Evolutionary conservation across 2,888 invertebrate genomes (phyloP), one percentile per base, ranked within the genome.

Genomic region (Sabellastarte sp.): DNA sequence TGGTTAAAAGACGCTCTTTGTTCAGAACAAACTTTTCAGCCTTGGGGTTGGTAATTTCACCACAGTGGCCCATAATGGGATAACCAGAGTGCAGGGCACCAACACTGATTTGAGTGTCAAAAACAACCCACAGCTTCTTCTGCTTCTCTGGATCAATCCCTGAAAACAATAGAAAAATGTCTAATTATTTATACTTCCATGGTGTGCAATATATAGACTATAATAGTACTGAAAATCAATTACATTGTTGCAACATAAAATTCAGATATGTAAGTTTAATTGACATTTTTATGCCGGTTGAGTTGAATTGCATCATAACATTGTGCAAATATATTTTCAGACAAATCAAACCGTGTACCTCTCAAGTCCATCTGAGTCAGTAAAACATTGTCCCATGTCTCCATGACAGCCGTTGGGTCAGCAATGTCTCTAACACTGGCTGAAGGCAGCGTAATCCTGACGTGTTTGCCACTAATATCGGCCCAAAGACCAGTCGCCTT

Each of bases 21-120:
- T 70, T 66, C 41, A 72, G 53, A 3, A 72, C 50, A 60, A 72
- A 72, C 28, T 28, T n/a, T 20, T 60, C 61, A 5, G 41, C 29
- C 10, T 57, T 57, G 4, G 28, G 57, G 10, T 10, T 57, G 5
- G 10, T 20, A 1, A 69, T 64, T 31, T 66, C 71, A 61, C 71
- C 71, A 51, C 71, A 24, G 41, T 67, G 69, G 20, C 72, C 68
- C 24, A 72, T 71, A 24, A 76, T 73, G 10, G 75, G 76, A 65
- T 71, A 73, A 29, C 75, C 76, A 15, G 68, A 33, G 57, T 76
- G 76, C 63, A 74, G 73, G 62, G 69, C 74, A 2, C 71, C 71
- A 24, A 61, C 67, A 28, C 1, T 29, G n/a, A 68, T 68, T 41
- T 72, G 72, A n/a, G 62, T 60, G 58, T 72, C 72, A 15, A 63